Evolutionary conservation across 2,113 vertebrate genomes (phyloP), one percentile per base, ranked within the genome.

Genomic region (Ceyx margarethae): DNA sequence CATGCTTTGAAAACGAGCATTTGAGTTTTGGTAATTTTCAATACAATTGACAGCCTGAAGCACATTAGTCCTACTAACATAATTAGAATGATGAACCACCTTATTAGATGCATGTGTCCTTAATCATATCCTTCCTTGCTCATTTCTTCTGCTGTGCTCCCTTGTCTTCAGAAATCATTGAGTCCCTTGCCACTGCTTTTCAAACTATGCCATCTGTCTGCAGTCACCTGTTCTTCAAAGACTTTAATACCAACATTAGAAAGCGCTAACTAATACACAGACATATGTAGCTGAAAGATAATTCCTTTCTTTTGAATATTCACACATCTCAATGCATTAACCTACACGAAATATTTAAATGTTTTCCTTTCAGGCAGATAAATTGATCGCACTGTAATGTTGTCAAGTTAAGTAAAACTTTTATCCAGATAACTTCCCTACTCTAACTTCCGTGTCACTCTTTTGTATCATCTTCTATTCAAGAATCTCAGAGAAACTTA

Each of bases 271-370:
- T 87, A 53, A 73, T 51, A 56, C 68, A 35, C 25, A 80, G 45
- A 31, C 23, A 13, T 86, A 91, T 46, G 19, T 67, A 51, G 29
- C 48, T 93, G 81, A 75, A 95, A 93, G 51, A 67, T 67, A 94
- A 90, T 95, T 87, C 61, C 75, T 91, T 20, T 87, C 43, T 61
- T 82, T 45, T 66, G 64, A 82, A 14, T 64, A 71, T 75, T 94
- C 54, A 90, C 37, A 81, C 57, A 58, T 15, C 50, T 84, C 56
- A 81, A 9, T 33, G 13, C 9, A 31, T 58, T 86, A 18, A 64
- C 11, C 11, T 53, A 2, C 53, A 31, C 21, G 92, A 94, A 77
- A 60, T 51, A 62, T 28, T 48, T 20, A 61, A 57, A 40, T 42
- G n/a, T 68, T 65, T 90, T 93, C 66, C 48, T 93, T n/a, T 1